Conservation (phyloP, 1,140 invertebrate genomes). For the Oryctes rhinoceros region DNA sequence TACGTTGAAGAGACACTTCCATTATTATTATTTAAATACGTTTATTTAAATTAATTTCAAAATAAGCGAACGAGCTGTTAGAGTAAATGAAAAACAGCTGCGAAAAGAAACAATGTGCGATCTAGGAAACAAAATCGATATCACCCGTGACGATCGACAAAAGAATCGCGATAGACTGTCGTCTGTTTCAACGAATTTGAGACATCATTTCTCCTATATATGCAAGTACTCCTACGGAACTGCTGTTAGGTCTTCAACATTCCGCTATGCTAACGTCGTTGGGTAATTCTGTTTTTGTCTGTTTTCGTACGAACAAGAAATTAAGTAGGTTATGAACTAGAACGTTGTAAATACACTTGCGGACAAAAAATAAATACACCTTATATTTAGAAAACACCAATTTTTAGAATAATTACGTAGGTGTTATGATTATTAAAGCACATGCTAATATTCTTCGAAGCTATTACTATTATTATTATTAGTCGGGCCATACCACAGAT, state of each 20-base stretch:
- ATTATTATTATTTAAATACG: too few relatives aligned
- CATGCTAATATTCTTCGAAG: too few relatives aligned
- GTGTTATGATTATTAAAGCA: too few relatives aligned
- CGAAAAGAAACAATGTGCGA: too few relatives aligned
- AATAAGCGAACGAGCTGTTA: too few relatives aligned
- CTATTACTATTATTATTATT: too few relatives aligned
- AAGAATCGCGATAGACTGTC: neutral
- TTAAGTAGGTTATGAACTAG: slow-evolving; percentile 42
- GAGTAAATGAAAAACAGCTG: too few relatives aligned
- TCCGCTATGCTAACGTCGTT: neutral
- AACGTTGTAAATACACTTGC: slow-evolving; percentile 28
- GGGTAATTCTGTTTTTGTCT: slow-evolving; percentile 23
- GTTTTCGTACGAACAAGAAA: slow-evolving; percentile 39
- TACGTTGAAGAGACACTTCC: neutral
- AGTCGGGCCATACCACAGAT: too few relatives aligned
- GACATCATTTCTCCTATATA: neutral
- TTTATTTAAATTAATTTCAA: too few relatives aligned
- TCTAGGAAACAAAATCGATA: too few relatives aligned
- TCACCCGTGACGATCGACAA: neutral
- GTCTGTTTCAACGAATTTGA: neutral
- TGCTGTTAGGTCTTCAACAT: neutral
- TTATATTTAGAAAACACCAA: neutral
- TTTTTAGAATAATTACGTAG: too few relatives aligned
- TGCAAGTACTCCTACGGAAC: too few relatives aligned
- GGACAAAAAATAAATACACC: neutral